Base-by-base conservation (phyloP, 2,797 vertebrate species). In the Pangasius djambal region DNA sequence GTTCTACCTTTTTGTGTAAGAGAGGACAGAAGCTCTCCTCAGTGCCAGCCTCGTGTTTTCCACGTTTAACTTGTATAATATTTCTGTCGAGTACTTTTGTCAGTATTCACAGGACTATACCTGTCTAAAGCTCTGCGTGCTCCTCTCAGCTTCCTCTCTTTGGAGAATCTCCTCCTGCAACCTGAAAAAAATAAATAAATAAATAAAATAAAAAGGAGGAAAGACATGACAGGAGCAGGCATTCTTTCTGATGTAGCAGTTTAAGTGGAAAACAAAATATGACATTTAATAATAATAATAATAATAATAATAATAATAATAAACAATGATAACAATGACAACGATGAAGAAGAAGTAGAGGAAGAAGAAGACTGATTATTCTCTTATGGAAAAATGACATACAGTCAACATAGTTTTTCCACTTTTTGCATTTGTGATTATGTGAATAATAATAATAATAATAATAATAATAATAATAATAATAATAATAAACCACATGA, bases 71-170 rank as follows among this genome's bases (percentile, higher is more conserved):
- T 75, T 25, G 37, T 75, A 6, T 44, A n/a, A 55, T n/a, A 55
- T 31, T 79, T 79, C n/a, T 70, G 31, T 70, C 31, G 8, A 18
- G 1, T 10, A 37, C 37, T 16, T 31, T 34, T 83, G 10, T 25
- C 34, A 81, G 9, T 52, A 6, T 34, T 50, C n/a, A 10, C 25
- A 18, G 37, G 69, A 82, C 31, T 59, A 31, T 95, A 99, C 98
- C 97, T 98, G 98, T 97, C 98, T 96, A 96, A 98, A 99, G 90
- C 97, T 96, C 78, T 98, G 98, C 95, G 98, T 95, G 88, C 94
- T 98, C 89, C 89, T 93, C 92, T 99, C 98, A 7, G 98, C 97
- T 78, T 99, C 98, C 94, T 99, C 98, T 77, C 97, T 95, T 95
- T 97, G 97, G 79, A 96, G 90, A 85, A 98, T 96, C 95, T 99